Conservation (phyloP, 1,140 invertebrate species). For the Hycleus cichorii region DNA sequence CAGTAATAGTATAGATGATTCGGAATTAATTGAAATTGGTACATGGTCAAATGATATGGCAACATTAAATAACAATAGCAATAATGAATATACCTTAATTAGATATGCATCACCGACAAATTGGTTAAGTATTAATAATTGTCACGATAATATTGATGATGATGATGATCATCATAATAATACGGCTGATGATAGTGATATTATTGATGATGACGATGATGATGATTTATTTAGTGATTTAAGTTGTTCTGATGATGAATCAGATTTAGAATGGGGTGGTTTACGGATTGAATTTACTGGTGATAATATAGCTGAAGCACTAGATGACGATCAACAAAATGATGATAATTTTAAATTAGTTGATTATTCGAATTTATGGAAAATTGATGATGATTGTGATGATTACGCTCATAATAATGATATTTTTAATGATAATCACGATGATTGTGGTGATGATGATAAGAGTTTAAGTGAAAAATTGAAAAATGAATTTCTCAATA, state of each 20-base stretch:
- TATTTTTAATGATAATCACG: too few relatives aligned
- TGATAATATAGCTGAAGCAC: conserved; percentile 75
- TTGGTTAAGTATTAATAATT: conserved; percentile 34
- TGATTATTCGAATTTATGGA: conserved; percentile 28
- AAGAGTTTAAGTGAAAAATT: conserved; percentile 31
- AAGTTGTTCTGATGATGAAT: conserved; percentile 39
- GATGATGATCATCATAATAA: conserved; percentile 32
- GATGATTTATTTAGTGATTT: conserved; percentile 23
- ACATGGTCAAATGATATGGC: conserved; percentile 89
- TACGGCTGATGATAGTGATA: conserved; percentile 28
- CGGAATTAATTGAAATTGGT: conserved; percentile 70
- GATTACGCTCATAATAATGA: too few relatives aligned
- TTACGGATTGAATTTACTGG: conserved; percentile 72
- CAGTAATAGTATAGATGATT: conserved; percentile 40
- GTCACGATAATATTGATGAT: conserved; percentile 42
- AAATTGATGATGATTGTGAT: conserved; percentile 29
- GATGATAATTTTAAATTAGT: conserved; percentile 24
- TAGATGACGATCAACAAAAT: conserved; percentile 54
- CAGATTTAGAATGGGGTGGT: conserved; percentile 45
- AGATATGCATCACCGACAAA: conserved; percentile 48
- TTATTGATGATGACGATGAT: conserved; percentile 46
- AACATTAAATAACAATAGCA: background rate
- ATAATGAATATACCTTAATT: conserved; percentile 18
- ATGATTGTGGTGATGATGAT: background rate
- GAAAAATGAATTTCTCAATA: conserved; percentile 32